A percentile compares a stretch with the other conserved stretches of the same genome.
Conservation (phyloP, 2,888 invertebrate species). For the Spodoptera picta region DNA sequence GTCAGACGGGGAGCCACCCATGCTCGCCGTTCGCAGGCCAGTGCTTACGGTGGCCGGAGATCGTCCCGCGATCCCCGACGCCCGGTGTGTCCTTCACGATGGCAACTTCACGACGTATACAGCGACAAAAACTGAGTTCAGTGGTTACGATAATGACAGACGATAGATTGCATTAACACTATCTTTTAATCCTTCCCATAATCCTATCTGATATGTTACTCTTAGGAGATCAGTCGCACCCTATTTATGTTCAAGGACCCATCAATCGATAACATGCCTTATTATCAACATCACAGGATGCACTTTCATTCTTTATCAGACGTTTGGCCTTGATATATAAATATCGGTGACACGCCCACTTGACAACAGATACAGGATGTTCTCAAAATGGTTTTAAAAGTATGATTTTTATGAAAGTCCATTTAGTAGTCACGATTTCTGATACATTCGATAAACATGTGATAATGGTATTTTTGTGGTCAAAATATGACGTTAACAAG, state of each 20-base stretch:
- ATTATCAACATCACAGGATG: slow-evolving; percentile 37
- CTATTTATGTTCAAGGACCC: slow-evolving; percentile 25
- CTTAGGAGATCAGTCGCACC: slow-evolving; percentile 13
- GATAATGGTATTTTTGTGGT: slow-evolving; percentile 6
- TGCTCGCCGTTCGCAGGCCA: too few species aligned
- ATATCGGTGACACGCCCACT: slow-evolving; percentile 8
- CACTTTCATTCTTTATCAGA: slow-evolving; percentile 44
- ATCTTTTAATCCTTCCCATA: neutral
- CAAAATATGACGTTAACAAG: slow-evolving; percentile 8
- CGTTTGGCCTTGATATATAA: slow-evolving; percentile 31
- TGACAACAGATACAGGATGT: slow-evolving; percentile 1
- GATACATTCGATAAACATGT: slow-evolving; percentile 11
- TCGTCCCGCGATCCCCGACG: too few species aligned
- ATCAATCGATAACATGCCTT: slow-evolving; percentile 11
- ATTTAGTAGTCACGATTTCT: slow-evolving; percentile 2
- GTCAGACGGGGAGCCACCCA: too few species aligned
- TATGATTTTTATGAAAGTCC: slow-evolving; percentile 14
- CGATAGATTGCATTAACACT: neutral
- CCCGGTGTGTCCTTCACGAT: too few species aligned
- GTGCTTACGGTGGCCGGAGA: too few species aligned
- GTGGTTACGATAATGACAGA: too few species aligned
- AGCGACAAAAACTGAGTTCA: too few species aligned
- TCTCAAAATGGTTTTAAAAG: slow-evolving; percentile 3
- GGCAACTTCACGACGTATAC: too few species aligned
- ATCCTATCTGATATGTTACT: neutral